Base-by-base conservation (phyloP, 64 coral and sea anemone genomes). In the Hydrozoanthus tunicans region DNA sequence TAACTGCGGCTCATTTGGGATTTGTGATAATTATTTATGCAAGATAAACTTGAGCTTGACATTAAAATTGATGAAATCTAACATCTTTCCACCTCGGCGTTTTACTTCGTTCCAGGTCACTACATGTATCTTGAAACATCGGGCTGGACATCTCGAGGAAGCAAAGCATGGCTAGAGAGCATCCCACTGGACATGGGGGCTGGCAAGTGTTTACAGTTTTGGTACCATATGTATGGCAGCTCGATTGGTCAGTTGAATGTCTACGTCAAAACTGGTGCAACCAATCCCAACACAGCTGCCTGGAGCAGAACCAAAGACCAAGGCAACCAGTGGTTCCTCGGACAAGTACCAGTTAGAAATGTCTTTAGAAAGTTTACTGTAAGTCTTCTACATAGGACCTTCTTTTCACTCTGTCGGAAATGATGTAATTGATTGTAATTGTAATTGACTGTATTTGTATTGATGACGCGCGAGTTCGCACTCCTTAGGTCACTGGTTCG, bases 141-240 rank as follows among this genome's bases (percentile, higher is more conserved):
- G 1, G 14, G 57, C 10, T n/a, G 66, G 67, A 62, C 75, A 53
- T 2, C 80, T 55, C 54, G 5, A 89, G 77, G 70, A 56, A 52
- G 43, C 3, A 96, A 96, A 69, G 95, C 95, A 15, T 94, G 89
- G 92, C 58, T 96, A 57, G 79, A 81, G 32, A 91, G 95, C 10
- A 86, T 92, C 14, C n/a, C 56, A 6, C 20, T 96, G 23, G 78
- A 80, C 24, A 70, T 90, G 66, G 78, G 80, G 58, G 55, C 78
- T 77, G 97, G 97, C 8, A 95, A 99, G 71, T 99, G 97, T 15
- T 89, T 99, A 17, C 91, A 95, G 53, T 99, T 99, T 60, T 99
- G 97, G 97, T 99, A 94, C 71, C 91, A 99, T 32, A 99, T 99
- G 97, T 96, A 96, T 91, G 97, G 97, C 9, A 90, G 63, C n/a